A percentile compares a stretch with the other conserved stretches of the same genome.
Evolutionary conservation across 1,140 invertebrate species (phyloP).

Genomic region (Eciton burchellii): DNA sequence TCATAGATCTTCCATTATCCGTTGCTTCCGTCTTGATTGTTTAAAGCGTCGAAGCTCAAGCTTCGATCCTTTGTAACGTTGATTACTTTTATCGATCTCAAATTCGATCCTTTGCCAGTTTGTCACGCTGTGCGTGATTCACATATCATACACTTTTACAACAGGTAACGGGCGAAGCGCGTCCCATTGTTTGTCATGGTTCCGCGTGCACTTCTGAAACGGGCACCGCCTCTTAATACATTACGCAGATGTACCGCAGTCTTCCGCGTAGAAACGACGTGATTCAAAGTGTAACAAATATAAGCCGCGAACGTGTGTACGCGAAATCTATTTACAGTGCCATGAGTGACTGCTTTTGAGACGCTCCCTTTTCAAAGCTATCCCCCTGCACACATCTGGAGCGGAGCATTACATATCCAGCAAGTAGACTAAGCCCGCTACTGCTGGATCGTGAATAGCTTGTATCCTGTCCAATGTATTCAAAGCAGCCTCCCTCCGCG

Average conservation of each 20-base stretch:
- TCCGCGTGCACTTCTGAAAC: too few species aligned
- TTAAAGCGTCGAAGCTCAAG: too few species aligned
- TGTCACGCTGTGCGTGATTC: too few species aligned
- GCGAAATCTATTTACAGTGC: conserved; percentile 11
- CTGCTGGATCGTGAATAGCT: conserved; percentile 2
- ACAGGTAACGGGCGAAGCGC: not conserved
- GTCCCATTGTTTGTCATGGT: not conserved
- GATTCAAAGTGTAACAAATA: conserved; percentile 11
- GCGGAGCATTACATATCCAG: not conserved
- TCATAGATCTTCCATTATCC: too few species aligned
- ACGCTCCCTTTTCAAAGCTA: conserved; percentile 15
- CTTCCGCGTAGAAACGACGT: not conserved
- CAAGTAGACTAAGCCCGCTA: conserved; percentile 8
- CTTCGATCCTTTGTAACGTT: too few species aligned
- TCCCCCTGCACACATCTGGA: not conserved
- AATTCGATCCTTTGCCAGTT: too few species aligned
- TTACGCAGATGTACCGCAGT: too few species aligned
- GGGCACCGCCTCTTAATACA: too few species aligned
- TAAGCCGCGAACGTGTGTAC: conserved; percentile 23
- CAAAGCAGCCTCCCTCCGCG: not conserved
- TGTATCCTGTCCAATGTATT: not conserved
- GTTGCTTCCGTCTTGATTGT: too few species aligned
- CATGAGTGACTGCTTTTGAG: conserved; percentile 23
- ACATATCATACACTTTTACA: not conserved
- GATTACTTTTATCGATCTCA: too few species aligned